phyloP scores from a whole-genome alignment of 2,888 invertebrate species.

The Sympetrum striolatum region DNA sequence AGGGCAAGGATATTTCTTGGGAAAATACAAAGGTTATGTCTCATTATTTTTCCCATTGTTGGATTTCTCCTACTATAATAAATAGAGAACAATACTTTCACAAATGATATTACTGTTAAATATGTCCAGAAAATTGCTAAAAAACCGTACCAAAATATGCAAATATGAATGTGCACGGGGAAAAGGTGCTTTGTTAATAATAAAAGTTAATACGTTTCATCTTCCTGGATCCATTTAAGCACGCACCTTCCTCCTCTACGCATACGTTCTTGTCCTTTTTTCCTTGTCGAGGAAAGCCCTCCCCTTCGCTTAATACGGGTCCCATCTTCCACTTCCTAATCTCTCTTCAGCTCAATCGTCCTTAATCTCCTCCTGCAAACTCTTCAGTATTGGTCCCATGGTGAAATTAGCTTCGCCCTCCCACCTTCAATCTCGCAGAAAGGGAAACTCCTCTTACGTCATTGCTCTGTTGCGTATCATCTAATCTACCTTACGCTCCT shows the following conservation, averaged over 20 bases:
- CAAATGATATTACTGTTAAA: no score
- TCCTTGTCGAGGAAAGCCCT: background rate
- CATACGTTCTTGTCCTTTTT: background rate
- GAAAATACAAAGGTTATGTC: no score
- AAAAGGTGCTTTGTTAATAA: no score
- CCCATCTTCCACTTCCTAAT: background rate
- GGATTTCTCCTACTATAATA: no score
- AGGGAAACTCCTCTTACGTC: background rate
- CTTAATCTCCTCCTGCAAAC: background rate
- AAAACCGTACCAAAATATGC: no score
- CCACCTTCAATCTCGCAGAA: background rate
- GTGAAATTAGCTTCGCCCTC: background rate
- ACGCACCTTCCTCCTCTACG: no score
- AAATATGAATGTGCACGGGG: no score
- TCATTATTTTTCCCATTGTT: no score
- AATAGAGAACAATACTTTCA: no score
- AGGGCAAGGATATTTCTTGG: no score
- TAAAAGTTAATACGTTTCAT: background rate
- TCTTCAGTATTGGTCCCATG: background rate
- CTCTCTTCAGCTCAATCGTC: background rate
- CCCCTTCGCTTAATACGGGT: background rate
- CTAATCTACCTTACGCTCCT: background rate
- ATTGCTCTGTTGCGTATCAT: background rate
- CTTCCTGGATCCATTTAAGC: background rate
- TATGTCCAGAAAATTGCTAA: no score